Base-by-base conservation (phyloP, 2,888 invertebrate species). In the Neuroscelio doddi region DNA sequence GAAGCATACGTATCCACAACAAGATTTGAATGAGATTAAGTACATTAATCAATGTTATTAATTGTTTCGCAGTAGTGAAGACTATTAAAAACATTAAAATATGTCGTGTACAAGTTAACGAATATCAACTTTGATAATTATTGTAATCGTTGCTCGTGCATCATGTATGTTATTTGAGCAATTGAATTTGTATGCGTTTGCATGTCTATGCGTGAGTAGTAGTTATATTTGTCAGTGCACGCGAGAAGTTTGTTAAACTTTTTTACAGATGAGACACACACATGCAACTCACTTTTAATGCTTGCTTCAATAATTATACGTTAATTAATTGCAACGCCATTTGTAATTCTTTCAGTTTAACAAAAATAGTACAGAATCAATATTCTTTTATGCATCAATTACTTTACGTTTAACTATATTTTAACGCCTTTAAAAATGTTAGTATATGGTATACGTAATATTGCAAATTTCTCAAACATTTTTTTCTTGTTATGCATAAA, bases 231-330 rank as follows among this genome's bases (percentile, higher is more conserved):
- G 45, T 46, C 32, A 51, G 46, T 29, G 62, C 62, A 55, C 58
- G 51, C 58, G 46, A 59, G 50, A 46, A 59, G 52, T 59, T 59
- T 47, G 49, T 17, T 44, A 12, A 16, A 49, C 26, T 24, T 52
- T 52, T 52, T 44, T 44, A 49, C 46, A 51, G 15, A 49, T 27
- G 49, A 14, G 29, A 55, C 57, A 42, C 46, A 34, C 56, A 42
- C 52, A 36, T 47, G 46, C 57, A 42, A 62, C 49, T 62, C 53
- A 45, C 50, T 55, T 50, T 50, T 55, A 62, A 62, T 62, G 55
- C 50, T 14, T 27, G 38, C 27, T 27, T 45, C 56, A 46, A 50
- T 63, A 56, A 63, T 63, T 55, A 63, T 51, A 49, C 51, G 21
- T 36, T 45, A 17, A 51, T 56, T 26, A 53, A 61, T 61, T 53